Evolutionary conservation across 2,113 vertebrate genomes (phyloP).

Genomic region (Vanacampus margaritifer): DNA sequence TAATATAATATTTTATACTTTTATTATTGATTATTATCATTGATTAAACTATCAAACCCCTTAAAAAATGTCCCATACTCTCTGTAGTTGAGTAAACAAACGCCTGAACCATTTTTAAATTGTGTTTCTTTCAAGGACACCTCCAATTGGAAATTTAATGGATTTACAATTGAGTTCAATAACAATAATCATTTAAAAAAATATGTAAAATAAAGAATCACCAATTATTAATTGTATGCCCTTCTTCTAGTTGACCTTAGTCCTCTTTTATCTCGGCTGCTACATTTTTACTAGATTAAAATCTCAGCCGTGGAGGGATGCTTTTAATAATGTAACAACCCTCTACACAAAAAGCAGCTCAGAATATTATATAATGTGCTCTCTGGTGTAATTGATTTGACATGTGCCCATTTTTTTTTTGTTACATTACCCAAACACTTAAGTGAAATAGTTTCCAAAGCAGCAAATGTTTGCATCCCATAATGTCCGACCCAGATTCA

Average conservation of each 20-base stretch:
- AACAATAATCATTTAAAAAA: background rate
- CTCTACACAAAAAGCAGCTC: constrained; percentile 7
- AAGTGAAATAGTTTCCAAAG: background rate
- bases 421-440: background rate
- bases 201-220: background rate
- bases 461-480: background rate
- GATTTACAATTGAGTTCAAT: background rate
- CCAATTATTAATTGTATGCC: background rate
- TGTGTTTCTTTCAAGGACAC: background rate
- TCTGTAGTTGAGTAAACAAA: background rate
- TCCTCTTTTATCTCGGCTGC: constrained; percentile 3
- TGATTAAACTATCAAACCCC: too few relatives aligned
- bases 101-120: too few relatives aligned
- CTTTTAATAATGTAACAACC: constrained; percentile 11
- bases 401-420: background rate
- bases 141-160: background rate
- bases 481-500: constrained; percentile 21
- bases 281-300: constrained; percentile 14
- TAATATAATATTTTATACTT: background rate
- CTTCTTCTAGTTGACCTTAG: constrained; percentile 18
- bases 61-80: background rate
- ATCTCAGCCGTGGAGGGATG: constrained; percentile 17
- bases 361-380: constrained; percentile 22
- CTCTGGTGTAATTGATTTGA: background rate
- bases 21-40: background rate